Evolutionary conservation across 2,113 vertebrate species (phyloP).

Genomic region (Silurus meridionalis): DNA sequence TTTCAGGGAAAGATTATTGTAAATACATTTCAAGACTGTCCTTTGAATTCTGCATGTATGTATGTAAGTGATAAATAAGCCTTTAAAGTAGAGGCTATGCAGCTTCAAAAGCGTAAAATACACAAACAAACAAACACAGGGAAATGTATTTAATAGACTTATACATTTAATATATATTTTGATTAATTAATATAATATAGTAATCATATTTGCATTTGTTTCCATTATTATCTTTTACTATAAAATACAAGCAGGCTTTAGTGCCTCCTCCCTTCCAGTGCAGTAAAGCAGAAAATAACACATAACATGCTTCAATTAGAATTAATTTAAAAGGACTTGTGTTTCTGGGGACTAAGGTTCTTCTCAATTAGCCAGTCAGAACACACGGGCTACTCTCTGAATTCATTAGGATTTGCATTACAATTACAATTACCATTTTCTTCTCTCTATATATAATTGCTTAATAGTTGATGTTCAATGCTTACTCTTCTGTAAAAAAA

Average conservation of each 20-base stretch:
- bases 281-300: constrained; percentile 84
- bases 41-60: constrained; percentile 1
- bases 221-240: neutral
- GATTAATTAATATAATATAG: neutral
- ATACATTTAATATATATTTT: too few relatives aligned
- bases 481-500: neutral
- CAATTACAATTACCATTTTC: constrained; percentile 65
- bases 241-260: constrained; percentile 54
- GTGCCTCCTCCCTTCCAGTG: constrained; percentile 70
- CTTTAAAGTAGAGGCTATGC: neutral
- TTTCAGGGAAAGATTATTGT: neutral
- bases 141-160: too few relatives aligned
- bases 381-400: constrained; percentile 57
- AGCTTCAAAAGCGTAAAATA: neutral
- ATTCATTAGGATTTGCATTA: constrained; percentile 80
- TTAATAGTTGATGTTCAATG: neutral
- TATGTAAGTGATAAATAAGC: neutral
- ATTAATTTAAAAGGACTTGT: constrained; percentile 74
- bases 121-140: neutral
- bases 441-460: neutral
- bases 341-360: constrained; percentile 64
- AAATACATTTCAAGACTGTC: neutral
- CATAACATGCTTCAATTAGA: constrained; percentile 80
- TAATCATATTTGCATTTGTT: constrained; percentile 43
- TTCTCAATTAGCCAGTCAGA: constrained; percentile 66